phyloP scores from a whole-genome alignment of 2,113 vertebrate genomes.

The Podiceps cristatus region DNA sequence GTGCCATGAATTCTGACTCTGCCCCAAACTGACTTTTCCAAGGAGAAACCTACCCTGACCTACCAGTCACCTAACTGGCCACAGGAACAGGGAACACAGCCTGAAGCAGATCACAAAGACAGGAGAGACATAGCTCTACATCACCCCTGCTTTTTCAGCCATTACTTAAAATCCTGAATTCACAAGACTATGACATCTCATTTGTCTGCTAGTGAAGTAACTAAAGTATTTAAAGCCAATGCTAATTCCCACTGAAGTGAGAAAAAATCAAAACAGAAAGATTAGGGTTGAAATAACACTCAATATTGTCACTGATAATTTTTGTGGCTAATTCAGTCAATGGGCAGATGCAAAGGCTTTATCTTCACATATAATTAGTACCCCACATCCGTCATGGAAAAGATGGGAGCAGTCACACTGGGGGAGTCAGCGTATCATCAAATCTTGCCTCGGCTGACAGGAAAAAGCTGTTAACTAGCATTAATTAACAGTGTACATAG shows the following conservation, averaged over 20 bases:
- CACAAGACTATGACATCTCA: background rate
- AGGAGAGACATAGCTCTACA: background rate
- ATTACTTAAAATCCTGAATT: background rate
- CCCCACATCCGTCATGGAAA: background rate
- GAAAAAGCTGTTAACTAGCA: background rate
- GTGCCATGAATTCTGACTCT: background rate
- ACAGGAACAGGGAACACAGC: background rate
- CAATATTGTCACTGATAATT: background rate
- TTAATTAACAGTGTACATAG: background rate
- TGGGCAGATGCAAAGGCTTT: background rate
- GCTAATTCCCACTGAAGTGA: background rate
- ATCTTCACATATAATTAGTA: background rate
- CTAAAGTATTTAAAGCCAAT: background rate
- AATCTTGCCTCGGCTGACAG: background rate
- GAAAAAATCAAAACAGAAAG: background rate
- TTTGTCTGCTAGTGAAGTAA: background rate
- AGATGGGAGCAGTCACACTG: background rate
- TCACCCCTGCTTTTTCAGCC: background rate
- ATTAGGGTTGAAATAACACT: background rate
- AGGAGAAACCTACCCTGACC: background rate
- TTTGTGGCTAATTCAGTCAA: background rate
- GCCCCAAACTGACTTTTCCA: background rate
- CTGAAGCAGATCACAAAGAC: background rate
- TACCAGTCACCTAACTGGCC: background rate
- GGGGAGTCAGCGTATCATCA: background rate